Percentiles rank a stretch among this genome's conserved stretches.
Conservation (phyloP, 1,140 invertebrate species). For the Phenacoccus solenopsis region DNA sequence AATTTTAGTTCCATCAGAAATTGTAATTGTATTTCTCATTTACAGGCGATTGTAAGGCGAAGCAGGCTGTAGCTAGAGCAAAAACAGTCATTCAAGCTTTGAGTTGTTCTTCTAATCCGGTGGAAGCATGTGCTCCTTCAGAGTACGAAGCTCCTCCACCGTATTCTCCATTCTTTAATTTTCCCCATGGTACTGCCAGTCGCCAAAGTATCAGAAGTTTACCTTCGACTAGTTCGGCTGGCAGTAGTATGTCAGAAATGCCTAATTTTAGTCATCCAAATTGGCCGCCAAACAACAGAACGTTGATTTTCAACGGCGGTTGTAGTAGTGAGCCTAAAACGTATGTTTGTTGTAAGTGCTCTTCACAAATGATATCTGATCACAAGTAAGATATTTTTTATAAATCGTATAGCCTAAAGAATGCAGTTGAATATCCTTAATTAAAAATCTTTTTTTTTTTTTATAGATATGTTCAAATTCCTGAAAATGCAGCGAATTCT, state of each 20-base stretch:
- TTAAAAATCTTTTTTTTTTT: no score
- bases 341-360: slow-evolving; percentile 6
- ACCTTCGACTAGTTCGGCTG: background rate
- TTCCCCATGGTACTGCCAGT: background rate
- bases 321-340: background rate
- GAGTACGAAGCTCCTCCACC: slow-evolving; percentile 8
- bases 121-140: background rate
- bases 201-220: background rate
- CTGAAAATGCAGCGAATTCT: background rate
- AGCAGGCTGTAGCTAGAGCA: background rate
- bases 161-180: background rate
- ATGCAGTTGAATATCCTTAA: no score
- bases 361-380: slow-evolving; percentile 8
- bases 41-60: background rate
- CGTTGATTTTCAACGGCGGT: background rate
- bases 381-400: background rate
- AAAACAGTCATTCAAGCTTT: background rate
- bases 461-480: background rate
- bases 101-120: background rate
- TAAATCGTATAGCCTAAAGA: no score
- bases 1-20: background rate
- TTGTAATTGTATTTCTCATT: background rate
- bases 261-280: background rate
- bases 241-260: background rate
- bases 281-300: background rate